Percentiles rank a stretch among this genome's conserved stretches.
Conservation (phyloP, 2,797 vertebrate genomes). For the Onychomys leucogaster region DNA sequence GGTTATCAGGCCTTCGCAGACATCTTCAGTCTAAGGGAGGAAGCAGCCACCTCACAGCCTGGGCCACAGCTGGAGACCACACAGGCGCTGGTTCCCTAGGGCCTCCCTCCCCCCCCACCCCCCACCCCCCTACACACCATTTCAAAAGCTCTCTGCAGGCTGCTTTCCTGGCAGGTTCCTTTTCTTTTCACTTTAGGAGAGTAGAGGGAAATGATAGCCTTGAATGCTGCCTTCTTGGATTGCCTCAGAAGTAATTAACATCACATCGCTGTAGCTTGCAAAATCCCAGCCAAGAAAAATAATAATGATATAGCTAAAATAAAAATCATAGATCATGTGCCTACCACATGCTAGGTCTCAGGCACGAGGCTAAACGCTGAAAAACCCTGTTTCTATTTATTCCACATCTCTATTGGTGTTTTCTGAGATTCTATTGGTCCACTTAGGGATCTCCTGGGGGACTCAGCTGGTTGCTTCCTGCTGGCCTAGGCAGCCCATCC, state of each 20-base stretch:
- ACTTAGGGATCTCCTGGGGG: neutral
- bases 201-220: neutral
- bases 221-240: neutral
- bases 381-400: neutral
- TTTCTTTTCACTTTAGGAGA: neutral
- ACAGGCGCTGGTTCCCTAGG: neutral
- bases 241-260: neutral
- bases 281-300: neutral
- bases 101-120: neutral
- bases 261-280: neutral
- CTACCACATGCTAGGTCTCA: neutral
- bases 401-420: neutral
- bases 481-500: fast-evolving
- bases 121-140: too few species aligned
- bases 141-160: neutral
- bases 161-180: neutral
- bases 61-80: neutral
- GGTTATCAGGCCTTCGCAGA: neutral
- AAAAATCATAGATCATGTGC: neutral
- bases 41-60: neutral
- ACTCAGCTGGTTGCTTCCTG: neutral
- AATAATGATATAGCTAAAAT: neutral
- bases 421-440: neutral
- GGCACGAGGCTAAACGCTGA: neutral
- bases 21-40: neutral